Conservation (phyloP, 2,888 invertebrate genomes). For the Leucania comma region DNA sequence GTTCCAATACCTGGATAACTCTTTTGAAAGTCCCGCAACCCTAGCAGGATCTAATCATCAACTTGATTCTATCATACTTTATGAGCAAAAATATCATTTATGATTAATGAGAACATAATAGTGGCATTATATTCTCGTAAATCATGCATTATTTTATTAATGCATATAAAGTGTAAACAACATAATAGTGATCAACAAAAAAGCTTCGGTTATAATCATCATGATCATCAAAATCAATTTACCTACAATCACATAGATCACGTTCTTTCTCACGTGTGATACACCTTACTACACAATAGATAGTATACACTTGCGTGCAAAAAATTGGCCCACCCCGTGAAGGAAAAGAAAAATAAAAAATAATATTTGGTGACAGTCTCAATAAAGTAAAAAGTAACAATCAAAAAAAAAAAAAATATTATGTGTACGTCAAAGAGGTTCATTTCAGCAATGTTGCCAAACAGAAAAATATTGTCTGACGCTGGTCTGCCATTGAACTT, state of each 20-base stretch:
- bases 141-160: slow-evolving; percentile 11
- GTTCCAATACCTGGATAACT: no score
- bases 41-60: not conserved
- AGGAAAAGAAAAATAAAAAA: no score
- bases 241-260: slow-evolving; percentile 15
- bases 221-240: slow-evolving; percentile 35
- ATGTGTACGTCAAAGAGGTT: no score
- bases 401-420: no score
- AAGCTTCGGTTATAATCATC: slow-evolving; percentile 12
- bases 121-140: slow-evolving; percentile 18
- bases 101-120: slow-evolving; percentile 4
- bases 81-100: not conserved
- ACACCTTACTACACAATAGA: not conserved
- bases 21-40: no score
- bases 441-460: no score
- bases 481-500: no score
- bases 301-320: not conserved
- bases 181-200: slow-evolving; percentile 13
- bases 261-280: slow-evolving; percentile 32
- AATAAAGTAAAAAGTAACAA: no score
- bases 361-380: no score
- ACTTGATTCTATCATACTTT: not conserved
- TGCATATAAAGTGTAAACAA: slow-evolving; percentile 22
- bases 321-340: no score
- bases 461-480: no score